These are phyloP conservation scores for Mohoua ochrocephala DNA, from an alignment of 2,113 vertebrate genomes.

Conservation along the genomic window DNA sequence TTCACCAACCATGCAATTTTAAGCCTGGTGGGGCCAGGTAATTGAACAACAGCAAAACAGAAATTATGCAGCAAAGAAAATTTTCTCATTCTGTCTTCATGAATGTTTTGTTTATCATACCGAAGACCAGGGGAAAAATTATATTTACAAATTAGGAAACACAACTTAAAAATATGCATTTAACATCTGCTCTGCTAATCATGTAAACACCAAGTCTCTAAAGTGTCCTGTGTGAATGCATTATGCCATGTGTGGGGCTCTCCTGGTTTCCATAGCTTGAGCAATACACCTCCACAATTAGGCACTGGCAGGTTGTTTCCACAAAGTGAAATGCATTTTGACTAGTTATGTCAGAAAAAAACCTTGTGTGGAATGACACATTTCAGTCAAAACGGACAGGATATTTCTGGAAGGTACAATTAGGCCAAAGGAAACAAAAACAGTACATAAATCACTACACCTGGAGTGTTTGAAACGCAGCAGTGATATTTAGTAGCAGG, in stretches of 20 bases:
- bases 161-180: background rate
- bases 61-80: background rate
- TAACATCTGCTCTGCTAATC: constrained; percentile 35
- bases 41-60: background rate
- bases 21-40: background rate
- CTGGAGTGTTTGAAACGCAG: background rate
- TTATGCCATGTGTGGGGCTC: background rate
- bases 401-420: background rate
- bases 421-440: background rate
- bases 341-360: background rate
- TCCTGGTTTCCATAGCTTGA: background rate
- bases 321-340: constrained; percentile 8
- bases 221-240: background rate
- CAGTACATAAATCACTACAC: background rate
- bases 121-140: background rate
- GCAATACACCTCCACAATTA: background rate
- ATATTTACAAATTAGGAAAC: constrained; percentile 10
- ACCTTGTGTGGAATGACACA: background rate
- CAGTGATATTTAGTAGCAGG: background rate
- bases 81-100: background rate
- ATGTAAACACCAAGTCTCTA: background rate
- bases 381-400: background rate
- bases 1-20: background rate
- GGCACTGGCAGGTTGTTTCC: background rate
- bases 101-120: background rate